Evolutionary conservation across 2,113 vertebrate species (phyloP), one percentile per base, ranked within the genome.

Genomic region (Tricholaema leucomelas): DNA sequence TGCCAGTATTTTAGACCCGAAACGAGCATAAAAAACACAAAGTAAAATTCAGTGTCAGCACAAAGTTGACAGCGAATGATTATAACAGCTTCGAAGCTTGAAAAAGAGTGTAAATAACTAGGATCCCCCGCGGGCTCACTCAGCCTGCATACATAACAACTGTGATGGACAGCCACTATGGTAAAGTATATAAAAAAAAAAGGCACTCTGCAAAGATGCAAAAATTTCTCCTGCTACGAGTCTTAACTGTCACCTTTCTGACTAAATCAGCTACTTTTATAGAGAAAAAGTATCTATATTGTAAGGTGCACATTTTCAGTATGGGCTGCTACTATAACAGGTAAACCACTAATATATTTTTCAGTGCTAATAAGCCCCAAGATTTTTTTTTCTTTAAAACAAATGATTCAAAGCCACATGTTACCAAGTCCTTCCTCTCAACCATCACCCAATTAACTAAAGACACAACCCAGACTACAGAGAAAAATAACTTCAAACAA

Each of bases 1-100:
- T 97, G 97, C 96, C 97, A 95, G 97, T 93, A 97, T 97, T 97
- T 97, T 95, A 97, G 96, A 97, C 97, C 97, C 97, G 98, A 98
- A 97, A 96, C 59, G 61, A 98, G 97, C 97, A 98, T 98, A 97
- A 97, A 98, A 97, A 97, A 97, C 97, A 98, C 97, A 98, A 98
- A 98, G 97, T 98, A 98, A 98, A 98, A 98, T 97, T 97, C 97
- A 94, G 96, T 97, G 98, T 98, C 98, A 98, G 98, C 98, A 98
- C 97, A 98, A 98, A 98, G 98, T 98, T 98, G 98, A 98, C 98
- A 98, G 98, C 97, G 88, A 98, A 98, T 98, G 97, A 98, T 98
- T 98, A 98, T 98, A 98, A 98, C 98, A 98, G 98, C 97, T 98
- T 98, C 97, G 93, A 97, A 97, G 97, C 97, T 98, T 98, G 98